Base-by-base conservation (phyloP, 23 tunicate species). In the Corella eumyota region DNA sequence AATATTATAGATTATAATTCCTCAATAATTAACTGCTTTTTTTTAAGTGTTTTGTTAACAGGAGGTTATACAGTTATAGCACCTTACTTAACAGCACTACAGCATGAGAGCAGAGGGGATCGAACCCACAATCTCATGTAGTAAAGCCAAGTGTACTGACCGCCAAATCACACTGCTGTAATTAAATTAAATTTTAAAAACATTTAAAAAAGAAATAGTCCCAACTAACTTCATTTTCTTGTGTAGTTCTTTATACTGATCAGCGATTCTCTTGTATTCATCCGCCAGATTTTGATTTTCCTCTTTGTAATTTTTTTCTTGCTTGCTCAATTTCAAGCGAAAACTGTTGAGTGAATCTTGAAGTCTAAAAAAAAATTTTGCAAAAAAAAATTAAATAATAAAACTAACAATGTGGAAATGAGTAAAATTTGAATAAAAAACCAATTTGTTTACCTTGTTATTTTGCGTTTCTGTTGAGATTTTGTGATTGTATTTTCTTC, bases 401-500 rank as follows among this genome's bases (percentile, higher is more conserved):
- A 11, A 9, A 9, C 48, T 40, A 11, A 40, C 13, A 40, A 11
- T 9, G 11, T 40, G 15, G 48, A 40, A 40, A 9, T 40, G 48
- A 40, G 15, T 9, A 9, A 40, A 40, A 40, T 40, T 15, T 40
- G 11, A 15, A 11, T 40, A 9, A 9, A 15, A 40, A 40, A 40
- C 15, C 48, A 9, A 9, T 15, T 9, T 15, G 7, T 56, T 17
- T 38, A 79, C 88, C 74, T 60, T 17, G 96, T 88, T 2, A 88
- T 88, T 68, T 79, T 88, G 36, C 98, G 62, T 62, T 92, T 92
- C 35, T 92, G 98, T 49, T 92, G 98, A 0, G 85, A 70, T 46
- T 92, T 92, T 0, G 98, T 92, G 23, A 92, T 92, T 31, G 90
- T 92, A 61, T 92, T 92, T 66, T 92, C 98, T 40, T 92, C 98